Conservation (phyloP, 2,113 vertebrate genomes). For the Australoheros scitulus region DNA sequence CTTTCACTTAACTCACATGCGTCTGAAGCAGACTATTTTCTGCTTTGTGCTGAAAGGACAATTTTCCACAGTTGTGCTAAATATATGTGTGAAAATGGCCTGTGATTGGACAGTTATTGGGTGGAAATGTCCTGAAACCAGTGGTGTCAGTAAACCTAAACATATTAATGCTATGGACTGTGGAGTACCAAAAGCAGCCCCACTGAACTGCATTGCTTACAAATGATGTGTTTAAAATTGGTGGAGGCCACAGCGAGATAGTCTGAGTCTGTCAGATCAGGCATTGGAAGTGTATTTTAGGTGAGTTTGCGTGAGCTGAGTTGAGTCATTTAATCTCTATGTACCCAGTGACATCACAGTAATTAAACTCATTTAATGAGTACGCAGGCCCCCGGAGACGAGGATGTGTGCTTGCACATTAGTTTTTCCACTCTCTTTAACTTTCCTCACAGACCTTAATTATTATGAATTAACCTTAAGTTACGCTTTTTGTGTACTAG, state of each 20-base stretch:
- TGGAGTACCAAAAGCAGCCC: background rate
- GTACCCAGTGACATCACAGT: conserved; percentile 52
- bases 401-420: conserved; percentile 13
- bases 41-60: background rate
- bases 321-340: conserved; percentile 36
- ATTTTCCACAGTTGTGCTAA: background rate
- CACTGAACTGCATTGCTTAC: background rate
- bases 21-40: background rate
- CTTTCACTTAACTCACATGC: background rate
- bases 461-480: background rate
- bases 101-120: background rate
- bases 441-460: background rate
- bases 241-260: background rate
- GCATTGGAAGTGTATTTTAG: background rate
- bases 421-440: background rate
- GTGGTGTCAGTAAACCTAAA: background rate
- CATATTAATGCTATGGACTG: background rate
- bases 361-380: conserved; percentile 57
- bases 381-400: conserved; percentile 14
- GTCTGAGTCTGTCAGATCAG: background rate
- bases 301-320: conserved; percentile 4
- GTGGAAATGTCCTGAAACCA: background rate
- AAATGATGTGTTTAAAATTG: background rate
- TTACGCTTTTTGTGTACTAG: background rate
- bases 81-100: background rate